Percentiles rank a stretch among this genome's conserved stretches.
Conservation (phyloP, 1,140 invertebrate species). For the Diorhabda carinulata region DNA sequence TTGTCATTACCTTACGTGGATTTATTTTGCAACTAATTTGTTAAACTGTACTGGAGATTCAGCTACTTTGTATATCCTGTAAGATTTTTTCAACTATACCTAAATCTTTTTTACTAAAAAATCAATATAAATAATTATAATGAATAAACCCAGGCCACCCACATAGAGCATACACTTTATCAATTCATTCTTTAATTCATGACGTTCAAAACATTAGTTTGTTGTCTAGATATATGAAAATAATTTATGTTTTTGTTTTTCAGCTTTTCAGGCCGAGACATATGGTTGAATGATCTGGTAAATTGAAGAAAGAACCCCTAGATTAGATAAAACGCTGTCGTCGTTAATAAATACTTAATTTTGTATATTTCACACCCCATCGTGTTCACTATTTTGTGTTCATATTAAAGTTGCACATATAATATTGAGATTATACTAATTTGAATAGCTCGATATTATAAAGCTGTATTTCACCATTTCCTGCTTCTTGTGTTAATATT, state of each 20-base stretch:
- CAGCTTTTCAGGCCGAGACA: conserved; percentile 25
- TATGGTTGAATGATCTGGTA: conserved; percentile 21
- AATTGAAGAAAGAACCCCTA: conserved; percentile 21
- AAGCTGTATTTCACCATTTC: conserved; percentile 27
- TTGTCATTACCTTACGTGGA: no score
- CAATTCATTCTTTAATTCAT: no score
- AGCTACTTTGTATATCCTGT: no score
- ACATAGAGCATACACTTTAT: no score
- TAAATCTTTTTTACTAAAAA: no score
- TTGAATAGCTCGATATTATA: conserved; percentile 16
- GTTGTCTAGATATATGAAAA: no score
- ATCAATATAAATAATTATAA: no score
- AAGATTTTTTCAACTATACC: no score
- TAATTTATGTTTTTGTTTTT: conserved; percentile 24
- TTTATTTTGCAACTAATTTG: no score
- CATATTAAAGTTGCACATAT: conserved; percentile 26
- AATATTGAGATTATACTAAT: neutral
- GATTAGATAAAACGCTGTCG: conserved; percentile 21
- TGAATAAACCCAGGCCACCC: no score
- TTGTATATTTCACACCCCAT: conserved; percentile 15
- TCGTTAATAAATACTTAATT: conserved; percentile 17
- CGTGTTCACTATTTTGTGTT: conserved; percentile 42
- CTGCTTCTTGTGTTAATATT: conserved; percentile 23
- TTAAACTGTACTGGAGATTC: no score
- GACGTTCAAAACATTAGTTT: no score